A percentile compares a stretch with the other conserved stretches of the same genome.
Evolutionary conservation across 1,140 invertebrate genomes (phyloP).

Genomic region (Pseudomyrmex sp.): DNA sequence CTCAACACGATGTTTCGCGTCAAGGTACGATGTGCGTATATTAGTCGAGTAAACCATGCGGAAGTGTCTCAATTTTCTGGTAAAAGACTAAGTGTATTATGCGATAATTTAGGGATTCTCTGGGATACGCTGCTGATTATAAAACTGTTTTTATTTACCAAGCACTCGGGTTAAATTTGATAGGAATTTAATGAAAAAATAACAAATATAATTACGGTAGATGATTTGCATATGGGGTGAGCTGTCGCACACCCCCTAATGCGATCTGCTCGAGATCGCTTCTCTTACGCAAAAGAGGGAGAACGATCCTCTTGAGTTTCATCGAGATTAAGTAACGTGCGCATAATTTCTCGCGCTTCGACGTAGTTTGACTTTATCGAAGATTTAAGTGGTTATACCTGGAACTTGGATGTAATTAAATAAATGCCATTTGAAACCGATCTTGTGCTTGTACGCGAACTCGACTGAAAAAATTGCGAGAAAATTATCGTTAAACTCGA

Average conservation of each 20-base stretch:
- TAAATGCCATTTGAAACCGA: not conserved
- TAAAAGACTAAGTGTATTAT: not conserved
- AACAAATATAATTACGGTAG: conserved; percentile 78
- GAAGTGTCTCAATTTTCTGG: conserved; percentile 52
- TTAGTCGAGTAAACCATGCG: not conserved
- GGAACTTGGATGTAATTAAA: conserved; percentile 26
- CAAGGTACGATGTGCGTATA: conserved; percentile 16
- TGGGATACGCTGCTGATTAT: conserved; percentile 37
- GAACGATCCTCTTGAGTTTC: not conserved
- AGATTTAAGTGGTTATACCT: conserved; percentile 51
- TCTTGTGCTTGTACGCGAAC: conserved; percentile 7
- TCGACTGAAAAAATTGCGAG: not conserved
- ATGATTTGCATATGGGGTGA: conserved; percentile 51
- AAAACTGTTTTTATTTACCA: conserved; percentile 41
- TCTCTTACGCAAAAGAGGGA: conserved; percentile 12
- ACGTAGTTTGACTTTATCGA: conserved; percentile 36
- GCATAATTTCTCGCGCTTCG: conserved; percentile 1
- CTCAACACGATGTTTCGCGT: too few relatives aligned
- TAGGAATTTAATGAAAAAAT: conserved; percentile 83
- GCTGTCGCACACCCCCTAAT: conserved; percentile 46
- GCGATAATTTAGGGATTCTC: conserved; percentile 9
- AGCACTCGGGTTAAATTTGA: conserved; percentile 66
- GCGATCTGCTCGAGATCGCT: conserved; percentile 44
- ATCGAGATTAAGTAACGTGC: conserved; percentile 53
- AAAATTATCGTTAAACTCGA: conserved; percentile 47